Conservation (phyloP, 2,888 invertebrate species). For the Drosophila dives region DNA sequence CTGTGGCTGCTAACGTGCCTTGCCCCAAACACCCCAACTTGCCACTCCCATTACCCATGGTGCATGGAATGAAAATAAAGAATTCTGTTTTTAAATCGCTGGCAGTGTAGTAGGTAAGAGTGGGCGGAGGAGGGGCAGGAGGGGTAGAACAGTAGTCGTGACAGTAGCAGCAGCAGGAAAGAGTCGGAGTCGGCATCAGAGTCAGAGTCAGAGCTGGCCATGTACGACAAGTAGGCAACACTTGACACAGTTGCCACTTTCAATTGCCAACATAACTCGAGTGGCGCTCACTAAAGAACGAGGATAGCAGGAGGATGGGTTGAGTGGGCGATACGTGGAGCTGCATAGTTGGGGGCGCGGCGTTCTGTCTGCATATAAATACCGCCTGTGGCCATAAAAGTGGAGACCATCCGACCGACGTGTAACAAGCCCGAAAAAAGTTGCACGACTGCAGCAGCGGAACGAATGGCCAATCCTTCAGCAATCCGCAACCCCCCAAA, state of each 20-base stretch:
- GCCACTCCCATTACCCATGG: conserved; percentile 1
- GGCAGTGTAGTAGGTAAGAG: conserved; percentile 18
- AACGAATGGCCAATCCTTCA: conserved; percentile 49
- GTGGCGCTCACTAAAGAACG: conserved; percentile 59
- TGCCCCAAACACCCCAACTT: background rate
- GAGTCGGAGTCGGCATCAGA: background rate
- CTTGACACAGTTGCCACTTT: conserved; percentile 83
- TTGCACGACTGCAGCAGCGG: conserved; percentile 44
- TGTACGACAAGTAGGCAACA: conserved; percentile 81
- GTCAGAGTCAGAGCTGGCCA: conserved; percentile 49
- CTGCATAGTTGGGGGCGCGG: conserved; percentile 60
- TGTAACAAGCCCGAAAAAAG: conserved; percentile 66
- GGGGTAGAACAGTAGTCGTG: conserved; percentile 14
- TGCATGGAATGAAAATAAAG: conserved; percentile 62
- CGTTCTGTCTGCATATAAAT: conserved; percentile 81
- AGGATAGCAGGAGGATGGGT: background rate
- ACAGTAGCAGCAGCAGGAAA: background rate
- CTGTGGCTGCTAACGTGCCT: conserved; percentile 36
- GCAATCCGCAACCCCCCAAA: background rate
- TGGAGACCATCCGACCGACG: conserved; percentile 83
- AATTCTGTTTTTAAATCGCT: conserved; percentile 77
- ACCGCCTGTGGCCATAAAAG: conserved; percentile 84
- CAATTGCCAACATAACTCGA: conserved; percentile 82
- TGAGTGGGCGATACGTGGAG: conserved; percentile 2
- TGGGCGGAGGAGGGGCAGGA: background rate